phyloP scores from a whole-genome alignment of 64 coral and sea anemone genomes.

The Catalaphyllia jardinei region DNA sequence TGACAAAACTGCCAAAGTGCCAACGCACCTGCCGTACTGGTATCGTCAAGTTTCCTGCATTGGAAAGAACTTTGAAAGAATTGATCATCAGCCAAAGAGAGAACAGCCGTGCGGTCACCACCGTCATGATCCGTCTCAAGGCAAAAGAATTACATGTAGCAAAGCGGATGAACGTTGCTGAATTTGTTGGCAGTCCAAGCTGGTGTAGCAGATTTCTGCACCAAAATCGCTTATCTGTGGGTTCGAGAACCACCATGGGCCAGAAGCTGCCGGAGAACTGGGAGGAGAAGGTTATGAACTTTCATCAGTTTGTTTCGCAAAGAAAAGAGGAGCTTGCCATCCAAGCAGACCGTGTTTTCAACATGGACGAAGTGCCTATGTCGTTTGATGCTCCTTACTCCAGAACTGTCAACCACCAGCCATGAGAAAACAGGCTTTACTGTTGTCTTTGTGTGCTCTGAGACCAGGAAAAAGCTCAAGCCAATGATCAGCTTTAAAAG shows the following conservation, averaged over 20 bases:
- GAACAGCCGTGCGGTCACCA: slow-evolving; percentile 43
- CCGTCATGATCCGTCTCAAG: not conserved
- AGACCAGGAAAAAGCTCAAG: slow-evolving; percentile 46
- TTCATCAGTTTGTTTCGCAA: too few relatives aligned
- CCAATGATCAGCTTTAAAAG: not conserved
- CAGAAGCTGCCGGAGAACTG: too few relatives aligned
- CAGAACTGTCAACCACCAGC: slow-evolving; percentile 63
- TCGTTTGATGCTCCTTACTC: slow-evolving; percentile 28
- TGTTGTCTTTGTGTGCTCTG: slow-evolving; percentile 1
- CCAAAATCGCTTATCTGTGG: too few relatives aligned
- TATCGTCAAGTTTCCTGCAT: too few relatives aligned
- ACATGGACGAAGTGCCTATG: slow-evolving; percentile 24
- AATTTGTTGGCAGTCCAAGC: slow-evolving; percentile 42
- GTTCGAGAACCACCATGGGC: too few relatives aligned
- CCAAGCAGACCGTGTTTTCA: too few relatives aligned
- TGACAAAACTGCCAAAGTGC: slow-evolving; percentile 34
- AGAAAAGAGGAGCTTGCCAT: too few relatives aligned
- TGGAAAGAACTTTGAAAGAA: slow-evolving; percentile 53
- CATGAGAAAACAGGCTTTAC: slow-evolving; percentile 65
- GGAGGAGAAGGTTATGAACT: not conserved
- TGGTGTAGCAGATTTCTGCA: slow-evolving; percentile 49
- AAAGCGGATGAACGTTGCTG: slow-evolving; percentile 45
- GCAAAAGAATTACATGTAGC: slow-evolving; percentile 62
- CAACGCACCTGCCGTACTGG: not conserved
- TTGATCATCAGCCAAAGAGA: not conserved